Evolutionary conservation across 2,113 vertebrate species (phyloP), one percentile per base, ranked within the genome.

Genomic region (Rhadina sibilatrix): DNA sequence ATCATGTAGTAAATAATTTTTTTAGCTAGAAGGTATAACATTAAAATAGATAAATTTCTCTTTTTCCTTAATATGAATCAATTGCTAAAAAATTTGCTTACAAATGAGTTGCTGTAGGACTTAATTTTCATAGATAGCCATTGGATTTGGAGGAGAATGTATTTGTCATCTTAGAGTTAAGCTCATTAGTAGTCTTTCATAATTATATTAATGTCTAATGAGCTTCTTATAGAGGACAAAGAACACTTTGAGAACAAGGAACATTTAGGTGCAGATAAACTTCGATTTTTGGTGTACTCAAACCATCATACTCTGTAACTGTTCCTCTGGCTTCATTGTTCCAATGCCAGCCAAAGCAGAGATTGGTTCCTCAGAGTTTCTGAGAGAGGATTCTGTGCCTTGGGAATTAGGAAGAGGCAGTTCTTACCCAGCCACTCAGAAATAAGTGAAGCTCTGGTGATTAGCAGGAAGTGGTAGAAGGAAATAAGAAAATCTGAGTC

Each of bases 261-360:
- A 47, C 17, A 17, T 68, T 24, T 78, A 52, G 49, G 49, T 63
- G 71, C 28, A 65, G 65, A 50, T 78, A 60, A 82, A 57, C 15
- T 70, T 33, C 0, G 0, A 66, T 19, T 63, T 70, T 19, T 0
- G 2, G 2, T n/a, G 37, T 56, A 31, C 19, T 71, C 0, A 0
- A 38, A n/a, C 50, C 9, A 23, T n/a, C 0, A 1, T 30, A 13
- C 54, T 70, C 47, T 61, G 4, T 53, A 59, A 27, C 33, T 61
- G 63, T 53, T 83, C 25, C 60, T 85, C n/a, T 89, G 71, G 20
- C 46, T 85, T 72, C 57, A 25, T 38, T 60, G 50, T 92, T 88
- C 54, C 79, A 80, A 12, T 81, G 76, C 35, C 31, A 92, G 33
- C 25, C 44, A 53, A 44, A 42, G 2, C 22, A 24, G 6, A 38